Evolutionary conservation across 2,888 invertebrate species (phyloP), one percentile per base, ranked within the genome.

Genomic region (Himalopsyche kuldschensis): DNA sequence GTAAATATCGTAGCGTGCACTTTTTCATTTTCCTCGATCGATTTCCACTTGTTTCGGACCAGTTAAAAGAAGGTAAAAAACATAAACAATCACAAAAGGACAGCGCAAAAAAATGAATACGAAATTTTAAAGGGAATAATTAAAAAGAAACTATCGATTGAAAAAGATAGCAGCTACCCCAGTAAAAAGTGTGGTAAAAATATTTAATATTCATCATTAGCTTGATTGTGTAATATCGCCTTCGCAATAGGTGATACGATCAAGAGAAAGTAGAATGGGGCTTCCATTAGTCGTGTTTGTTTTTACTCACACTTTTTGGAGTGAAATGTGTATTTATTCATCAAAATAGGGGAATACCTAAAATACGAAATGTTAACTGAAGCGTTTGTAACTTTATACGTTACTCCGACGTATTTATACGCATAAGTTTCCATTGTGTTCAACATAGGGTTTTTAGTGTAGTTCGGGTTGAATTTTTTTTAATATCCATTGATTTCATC

Each of bases 231-330:
- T 55, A 10, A 55, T 55, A 55, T 55, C 55, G 55, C 55, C 20
- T 55, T 55, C 55, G 55, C n/a, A 55, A 55, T 55, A 55, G 55
- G 55, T 55, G 55, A 55, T 55, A 55, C 55, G 55, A 55, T 55
- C 55, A 55, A 3, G 55, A 55, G 55, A 55, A 55, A 55, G 79
- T 32, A 79, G 47, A 79, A 76, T 27, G 80, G 20, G 77, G 77
- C 78, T 82, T 81, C 84, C 84, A 85, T 85, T 85, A 85, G 84
- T 81, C 83, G 79, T 85, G 83, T 85, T 85, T 85, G 84, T 85
- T 85, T 83, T 85, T 75, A 80, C 81, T 81, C 82, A 82, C 80
- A 85, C 84, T 85, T 83, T 85, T 85, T 85, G 80, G 78, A 84
- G 84, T 82, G 84, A 84, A 84, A 79, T 84, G 84, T 84, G 82